A percentile compares a stretch with the other conserved stretches of the same genome.
phyloP scores from a whole-genome alignment of 1,140 invertebrate species.

The Leguminivora glycinivorella region DNA sequence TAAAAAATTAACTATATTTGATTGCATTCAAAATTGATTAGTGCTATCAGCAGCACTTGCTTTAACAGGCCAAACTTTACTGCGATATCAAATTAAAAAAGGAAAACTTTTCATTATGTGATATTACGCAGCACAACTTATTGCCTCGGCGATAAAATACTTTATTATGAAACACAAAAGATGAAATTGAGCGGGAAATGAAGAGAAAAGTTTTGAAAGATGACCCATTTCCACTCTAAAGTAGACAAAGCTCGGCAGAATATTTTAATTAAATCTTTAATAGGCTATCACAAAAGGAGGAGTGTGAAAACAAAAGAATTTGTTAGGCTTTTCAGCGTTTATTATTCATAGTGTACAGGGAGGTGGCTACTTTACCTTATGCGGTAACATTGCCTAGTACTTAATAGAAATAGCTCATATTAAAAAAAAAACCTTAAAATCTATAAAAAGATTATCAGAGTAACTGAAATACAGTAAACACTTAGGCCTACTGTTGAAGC shows the following conservation, averaged over 20 bases:
- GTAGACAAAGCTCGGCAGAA: constrained; percentile 16
- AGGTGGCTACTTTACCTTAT: no score
- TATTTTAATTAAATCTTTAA: constrained; percentile 28
- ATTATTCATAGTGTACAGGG: constrained; percentile 1
- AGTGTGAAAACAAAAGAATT: constrained; percentile 7
- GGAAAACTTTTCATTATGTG: not conserved
- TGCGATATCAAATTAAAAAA: no score
- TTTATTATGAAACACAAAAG: constrained; percentile 19
- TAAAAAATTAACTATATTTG: no score
- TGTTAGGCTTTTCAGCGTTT: not conserved
- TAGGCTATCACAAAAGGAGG: constrained; percentile 8
- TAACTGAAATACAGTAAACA: no score
- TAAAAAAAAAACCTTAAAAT: no score
- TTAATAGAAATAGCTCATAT: no score
- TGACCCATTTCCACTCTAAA: constrained; percentile 19
- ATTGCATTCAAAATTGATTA: no score
- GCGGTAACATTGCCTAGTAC: no score
- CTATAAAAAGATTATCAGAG: no score
- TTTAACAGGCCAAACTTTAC: no score
- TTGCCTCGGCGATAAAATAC: not conserved
- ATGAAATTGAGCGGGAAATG: constrained; percentile 23
- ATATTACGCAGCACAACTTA: constrained; percentile 1
- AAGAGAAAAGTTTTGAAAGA: constrained; percentile 26
- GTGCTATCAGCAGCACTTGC: no score
- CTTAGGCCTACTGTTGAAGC: no score